Conservation (phyloP, 2,113 vertebrate species). For the Rhinichthys klamathensis region DNA sequence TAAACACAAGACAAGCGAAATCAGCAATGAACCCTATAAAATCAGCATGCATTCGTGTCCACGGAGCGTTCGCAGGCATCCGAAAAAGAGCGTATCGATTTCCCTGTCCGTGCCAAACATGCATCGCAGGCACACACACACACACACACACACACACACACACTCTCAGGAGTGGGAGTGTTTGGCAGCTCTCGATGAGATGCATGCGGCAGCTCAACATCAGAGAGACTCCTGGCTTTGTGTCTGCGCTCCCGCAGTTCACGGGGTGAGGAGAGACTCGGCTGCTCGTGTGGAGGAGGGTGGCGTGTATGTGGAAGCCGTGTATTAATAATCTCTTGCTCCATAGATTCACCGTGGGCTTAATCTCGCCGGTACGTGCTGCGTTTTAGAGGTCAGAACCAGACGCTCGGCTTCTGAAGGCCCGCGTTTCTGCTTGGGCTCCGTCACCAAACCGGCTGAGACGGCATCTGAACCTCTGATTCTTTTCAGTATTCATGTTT, state of each 20-base stretch:
- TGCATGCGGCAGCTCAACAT: background rate
- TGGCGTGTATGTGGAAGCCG: background rate
- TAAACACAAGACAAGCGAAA: constrained; percentile 13
- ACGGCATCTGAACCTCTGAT: background rate
- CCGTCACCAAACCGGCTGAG: background rate
- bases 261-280: no score
- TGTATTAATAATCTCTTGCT: constrained; percentile 9
- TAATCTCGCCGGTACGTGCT: background rate
- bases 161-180: background rate
- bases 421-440: background rate
- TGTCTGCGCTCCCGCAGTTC: no score
- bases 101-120: background rate
- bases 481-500: background rate
- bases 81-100: constrained; percentile 25
- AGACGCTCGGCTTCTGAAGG: constrained; percentile 28
- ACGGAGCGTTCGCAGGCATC: background rate
- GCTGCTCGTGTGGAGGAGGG: background rate
- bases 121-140: background rate
- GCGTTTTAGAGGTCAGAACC: constrained; percentile 3
- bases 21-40: background rate
- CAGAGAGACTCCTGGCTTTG: background rate
- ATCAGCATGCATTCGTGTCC: background rate
- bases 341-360: background rate
- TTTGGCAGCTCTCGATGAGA: background rate
- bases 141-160: constrained; percentile 6